Conservation (phyloP, 2,113 vertebrate genomes). For the Apodemus sylvaticus region DNA sequence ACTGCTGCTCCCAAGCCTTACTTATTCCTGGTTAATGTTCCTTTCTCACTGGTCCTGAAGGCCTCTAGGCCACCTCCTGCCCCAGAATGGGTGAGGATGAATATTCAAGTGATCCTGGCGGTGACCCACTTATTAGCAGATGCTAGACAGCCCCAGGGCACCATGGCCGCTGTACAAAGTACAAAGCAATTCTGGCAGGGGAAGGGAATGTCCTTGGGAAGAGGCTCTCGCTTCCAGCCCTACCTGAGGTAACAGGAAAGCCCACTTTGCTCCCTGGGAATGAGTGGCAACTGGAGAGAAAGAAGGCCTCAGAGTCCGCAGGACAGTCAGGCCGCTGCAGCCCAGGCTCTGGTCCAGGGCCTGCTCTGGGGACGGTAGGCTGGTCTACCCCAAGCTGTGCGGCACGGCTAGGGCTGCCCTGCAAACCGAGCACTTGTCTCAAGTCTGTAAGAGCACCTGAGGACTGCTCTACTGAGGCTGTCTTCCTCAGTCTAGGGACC, state of each 20-base stretch:
- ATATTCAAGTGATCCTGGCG: slow-evolving; percentile 74
- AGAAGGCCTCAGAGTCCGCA: rapidly evolving
- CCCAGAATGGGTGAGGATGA: slow-evolving; percentile 74
- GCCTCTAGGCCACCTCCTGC: slow-evolving; percentile 70
- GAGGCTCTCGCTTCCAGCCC: background rate
- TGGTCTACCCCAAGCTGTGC: rapidly evolving
- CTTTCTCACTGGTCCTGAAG: slow-evolving; percentile 62
- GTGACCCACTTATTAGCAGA: slow-evolving; percentile 82
- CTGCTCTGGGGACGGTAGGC: background rate
- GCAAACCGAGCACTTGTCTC: background rate
- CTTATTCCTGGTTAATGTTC: background rate
- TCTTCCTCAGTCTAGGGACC: background rate
- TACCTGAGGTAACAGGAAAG: background rate
- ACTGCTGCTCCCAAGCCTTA: background rate
- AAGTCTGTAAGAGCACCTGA: background rate
- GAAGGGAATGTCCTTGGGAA: slow-evolving; percentile 77
- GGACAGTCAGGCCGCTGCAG: rapidly evolving
- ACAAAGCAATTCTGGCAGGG: slow-evolving; percentile 30
- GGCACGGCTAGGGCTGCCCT: background rate
- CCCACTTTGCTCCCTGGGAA: background rate
- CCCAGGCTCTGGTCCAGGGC: background rate
- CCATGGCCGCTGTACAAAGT: slow-evolving; percentile 67
- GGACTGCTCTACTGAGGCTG: too few species aligned
- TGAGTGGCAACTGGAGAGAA: background rate
- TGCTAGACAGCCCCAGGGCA: slow-evolving; percentile 76